Conservation (phyloP, 2,888 invertebrate genomes). For the Theristus sp. region DNA sequence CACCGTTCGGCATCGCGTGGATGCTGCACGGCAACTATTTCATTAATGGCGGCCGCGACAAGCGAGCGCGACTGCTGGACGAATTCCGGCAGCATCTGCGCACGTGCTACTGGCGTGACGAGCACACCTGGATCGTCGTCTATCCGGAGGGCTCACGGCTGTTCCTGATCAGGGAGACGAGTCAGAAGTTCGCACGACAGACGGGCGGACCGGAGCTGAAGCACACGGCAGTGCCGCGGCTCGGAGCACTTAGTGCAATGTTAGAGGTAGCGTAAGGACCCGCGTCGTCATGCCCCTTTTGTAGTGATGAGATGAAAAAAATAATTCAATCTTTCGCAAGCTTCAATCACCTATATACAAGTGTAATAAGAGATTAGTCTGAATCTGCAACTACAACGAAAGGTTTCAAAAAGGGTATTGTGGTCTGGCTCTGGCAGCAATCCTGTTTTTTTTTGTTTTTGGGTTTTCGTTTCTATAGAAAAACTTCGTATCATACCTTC, state of each 20-base stretch:
- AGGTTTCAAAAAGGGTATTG: no score
- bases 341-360: no score
- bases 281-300: no score
- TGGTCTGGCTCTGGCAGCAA: no score
- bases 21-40: constrained; percentile 25
- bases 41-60: constrained; percentile 18
- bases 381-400: no score
- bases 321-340: no score
- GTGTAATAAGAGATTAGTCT: no score
- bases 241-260: constrained; percentile 69
- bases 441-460: no score
- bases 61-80: not conserved
- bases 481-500: no score
- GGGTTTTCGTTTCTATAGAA: no score
- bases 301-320: no score
- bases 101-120: constrained; percentile 39
- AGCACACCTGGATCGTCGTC: constrained; percentile 48
- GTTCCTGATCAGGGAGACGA: constrained; percentile 17
- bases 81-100: not conserved
- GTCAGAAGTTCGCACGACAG: constrained; percentile 45
- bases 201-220: constrained; percentile 62
- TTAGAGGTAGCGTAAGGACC: constrained; percentile 50
- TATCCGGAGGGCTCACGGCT: constrained; percentile 56
- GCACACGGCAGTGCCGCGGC: constrained; percentile 66
- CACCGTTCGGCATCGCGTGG: constrained; percentile 25